Evolutionary conservation across 2,888 invertebrate genomes (phyloP).

Genomic region (Oscheius sp.): DNA sequence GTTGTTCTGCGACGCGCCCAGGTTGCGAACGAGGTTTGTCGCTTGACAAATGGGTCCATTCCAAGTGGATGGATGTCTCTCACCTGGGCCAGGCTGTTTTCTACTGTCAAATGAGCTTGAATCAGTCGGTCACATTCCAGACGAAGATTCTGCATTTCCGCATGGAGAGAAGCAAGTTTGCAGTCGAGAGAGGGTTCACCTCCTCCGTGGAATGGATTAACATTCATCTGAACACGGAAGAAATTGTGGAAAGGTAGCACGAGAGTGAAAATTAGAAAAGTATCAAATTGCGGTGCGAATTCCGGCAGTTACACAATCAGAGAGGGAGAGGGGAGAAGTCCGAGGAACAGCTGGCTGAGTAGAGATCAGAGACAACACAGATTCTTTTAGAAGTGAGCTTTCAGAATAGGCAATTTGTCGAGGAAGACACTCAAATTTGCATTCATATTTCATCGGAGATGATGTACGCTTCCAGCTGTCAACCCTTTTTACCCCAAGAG

Average conservation of each 20-base stretch:
- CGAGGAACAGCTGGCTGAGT: conserved; percentile 29
- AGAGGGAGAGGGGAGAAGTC: conserved; percentile 15
- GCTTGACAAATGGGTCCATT: conserved; percentile 28
- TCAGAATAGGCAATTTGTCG: not conserved
- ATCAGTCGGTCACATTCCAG: conserved; percentile 77
- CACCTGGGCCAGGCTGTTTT: conserved; percentile 60
- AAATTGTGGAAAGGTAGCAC: not conserved
- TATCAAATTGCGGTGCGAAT: conserved; percentile 32
- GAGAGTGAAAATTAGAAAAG: conserved; percentile 16
- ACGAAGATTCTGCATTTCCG: conserved; percentile 79
- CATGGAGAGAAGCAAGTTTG: conserved; percentile 54
- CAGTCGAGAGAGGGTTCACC: conserved; percentile 38
- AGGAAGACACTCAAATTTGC: conserved; percentile 24
- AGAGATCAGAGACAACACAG: not conserved
- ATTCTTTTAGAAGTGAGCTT: not conserved
- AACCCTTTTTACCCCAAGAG: not conserved
- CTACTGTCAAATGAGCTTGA: conserved; percentile 72
- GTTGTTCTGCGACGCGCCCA: conserved; percentile 4
- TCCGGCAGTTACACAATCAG: conserved; percentile 28
- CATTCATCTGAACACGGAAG: conserved; percentile 30
- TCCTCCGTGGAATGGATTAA: conserved; percentile 33
- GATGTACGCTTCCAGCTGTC: no score
- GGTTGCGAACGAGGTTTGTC: not conserved
- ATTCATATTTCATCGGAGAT: conserved; percentile 17
- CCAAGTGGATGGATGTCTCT: conserved; percentile 32